Evolutionary conservation across 2,113 vertebrate species (phyloP).

Genomic region (Loxodonta africana): DNA sequence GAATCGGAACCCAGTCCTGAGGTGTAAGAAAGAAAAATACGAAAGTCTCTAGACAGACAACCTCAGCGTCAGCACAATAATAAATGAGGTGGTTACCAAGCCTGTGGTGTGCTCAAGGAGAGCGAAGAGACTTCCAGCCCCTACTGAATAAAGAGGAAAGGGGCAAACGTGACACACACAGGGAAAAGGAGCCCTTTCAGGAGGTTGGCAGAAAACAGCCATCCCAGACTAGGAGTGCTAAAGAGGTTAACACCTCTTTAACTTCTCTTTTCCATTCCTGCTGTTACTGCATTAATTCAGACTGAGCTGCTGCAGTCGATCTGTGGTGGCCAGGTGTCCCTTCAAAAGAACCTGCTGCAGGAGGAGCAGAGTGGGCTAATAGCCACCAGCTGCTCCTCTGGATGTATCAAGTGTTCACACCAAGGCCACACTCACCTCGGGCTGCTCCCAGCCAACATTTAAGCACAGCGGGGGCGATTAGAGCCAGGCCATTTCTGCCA

Average conservation of each 20-base stretch:
- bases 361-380: neutral
- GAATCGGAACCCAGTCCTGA: neutral
- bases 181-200: neutral
- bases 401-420: neutral
- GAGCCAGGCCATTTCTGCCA: neutral
- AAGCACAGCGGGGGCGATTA: neutral
- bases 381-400: neutral
- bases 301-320: neutral
- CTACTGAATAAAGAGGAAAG: neutral
- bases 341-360: neutral
- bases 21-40: neutral
- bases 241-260: too few relatives aligned
- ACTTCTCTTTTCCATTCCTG: neutral
- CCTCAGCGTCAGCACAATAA: neutral
- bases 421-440: accelerated
- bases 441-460: neutral
- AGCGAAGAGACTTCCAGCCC: neutral
- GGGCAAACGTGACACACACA: neutral
- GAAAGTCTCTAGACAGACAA: neutral
- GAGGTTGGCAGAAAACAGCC: neutral
- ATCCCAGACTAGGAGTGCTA: neutral
- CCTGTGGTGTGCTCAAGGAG: neutral
- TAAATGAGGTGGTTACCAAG: neutral
- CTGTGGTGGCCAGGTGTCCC: neutral
- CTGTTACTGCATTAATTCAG: neutral